Evolutionary conservation across 2,113 vertebrate genomes (phyloP).

Genomic region (Lates calcarifer): DNA sequence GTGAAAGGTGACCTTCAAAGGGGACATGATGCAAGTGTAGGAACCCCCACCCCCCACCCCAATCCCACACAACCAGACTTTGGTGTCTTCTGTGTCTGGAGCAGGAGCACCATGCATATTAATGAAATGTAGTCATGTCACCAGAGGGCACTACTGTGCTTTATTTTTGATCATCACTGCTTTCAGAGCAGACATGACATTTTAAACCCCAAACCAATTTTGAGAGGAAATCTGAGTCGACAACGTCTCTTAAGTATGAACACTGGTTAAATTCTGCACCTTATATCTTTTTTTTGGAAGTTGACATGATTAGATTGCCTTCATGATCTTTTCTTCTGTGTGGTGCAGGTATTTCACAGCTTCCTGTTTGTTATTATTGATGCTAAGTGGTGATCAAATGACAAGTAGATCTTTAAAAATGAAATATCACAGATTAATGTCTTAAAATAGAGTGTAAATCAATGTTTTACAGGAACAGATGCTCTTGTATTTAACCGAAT

Average conservation of each 20-base stretch:
- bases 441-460: constrained; percentile 41
- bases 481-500: constrained; percentile 38
- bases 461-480: constrained; percentile 34
- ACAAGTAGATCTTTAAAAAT: constrained; percentile 32
- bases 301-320: constrained; percentile 36
- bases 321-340: constrained; percentile 22
- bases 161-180: constrained; percentile 72
- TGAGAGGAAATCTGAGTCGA: constrained; percentile 36
- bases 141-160: constrained; percentile 84
- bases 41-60: neutral
- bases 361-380: constrained; percentile 40
- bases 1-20: constrained; percentile 73
- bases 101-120: constrained; percentile 67
- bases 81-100: constrained; percentile 37
- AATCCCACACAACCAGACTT: constrained; percentile 1
- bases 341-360: constrained; percentile 28
- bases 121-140: constrained; percentile 78
- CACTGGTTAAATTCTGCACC: constrained; percentile 28
- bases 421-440: constrained; percentile 28
- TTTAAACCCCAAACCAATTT: constrained; percentile 41
- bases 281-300: constrained; percentile 7
- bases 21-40: constrained; percentile 35
- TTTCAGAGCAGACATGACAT: constrained; percentile 58
- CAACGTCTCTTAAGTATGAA: constrained; percentile 23
- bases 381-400: constrained; percentile 45